phyloP scores from a whole-genome alignment of 2,888 invertebrate genomes.

The Masnerella sp. region DNA sequence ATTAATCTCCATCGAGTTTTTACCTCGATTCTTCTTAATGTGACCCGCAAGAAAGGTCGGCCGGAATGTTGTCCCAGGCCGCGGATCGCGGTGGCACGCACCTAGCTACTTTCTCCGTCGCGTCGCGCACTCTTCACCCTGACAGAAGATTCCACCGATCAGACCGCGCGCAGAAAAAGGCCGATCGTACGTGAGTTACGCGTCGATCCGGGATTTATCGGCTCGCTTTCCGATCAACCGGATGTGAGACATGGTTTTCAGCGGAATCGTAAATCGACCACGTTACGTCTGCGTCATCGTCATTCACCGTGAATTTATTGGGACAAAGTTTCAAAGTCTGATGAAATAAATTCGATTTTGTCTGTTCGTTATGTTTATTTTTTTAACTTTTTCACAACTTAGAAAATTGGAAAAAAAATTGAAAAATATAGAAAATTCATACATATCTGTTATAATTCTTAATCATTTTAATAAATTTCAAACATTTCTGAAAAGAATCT shows the following conservation, averaged over 20 bases:
- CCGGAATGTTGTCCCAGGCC: conserved; percentile 67
- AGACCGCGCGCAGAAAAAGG: conserved; percentile 66
- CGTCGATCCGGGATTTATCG: conserved; percentile 71
- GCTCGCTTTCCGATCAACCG: conserved; percentile 60
- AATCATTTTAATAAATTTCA: too few relatives aligned
- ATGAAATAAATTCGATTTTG: too few relatives aligned
- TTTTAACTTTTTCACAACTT: too few relatives aligned
- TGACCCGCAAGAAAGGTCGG: conserved; percentile 66
- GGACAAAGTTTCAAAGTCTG: too few relatives aligned
- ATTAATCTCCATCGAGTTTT: conserved; percentile 34
- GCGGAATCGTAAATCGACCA: conserved; percentile 32
- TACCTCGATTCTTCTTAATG: conserved; percentile 39
- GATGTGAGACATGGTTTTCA: conserved; percentile 60
- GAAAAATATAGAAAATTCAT: too few relatives aligned
- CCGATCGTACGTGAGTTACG: conserved; percentile 73
- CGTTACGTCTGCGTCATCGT: conserved; percentile 5
- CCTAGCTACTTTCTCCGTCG: conserved; percentile 67
- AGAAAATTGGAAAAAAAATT: too few relatives aligned
- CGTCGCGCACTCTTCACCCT: conserved; percentile 49
- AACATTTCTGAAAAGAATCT: too few relatives aligned
- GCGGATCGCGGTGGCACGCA: conserved; percentile 45
- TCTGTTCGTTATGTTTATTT: too few relatives aligned
- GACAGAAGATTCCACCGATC: conserved; percentile 67
- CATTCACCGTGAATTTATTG: too few relatives aligned
- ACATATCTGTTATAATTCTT: too few relatives aligned